Conservation (phyloP, 2,113 vertebrate genomes). For the Bufo bufo region DNA sequence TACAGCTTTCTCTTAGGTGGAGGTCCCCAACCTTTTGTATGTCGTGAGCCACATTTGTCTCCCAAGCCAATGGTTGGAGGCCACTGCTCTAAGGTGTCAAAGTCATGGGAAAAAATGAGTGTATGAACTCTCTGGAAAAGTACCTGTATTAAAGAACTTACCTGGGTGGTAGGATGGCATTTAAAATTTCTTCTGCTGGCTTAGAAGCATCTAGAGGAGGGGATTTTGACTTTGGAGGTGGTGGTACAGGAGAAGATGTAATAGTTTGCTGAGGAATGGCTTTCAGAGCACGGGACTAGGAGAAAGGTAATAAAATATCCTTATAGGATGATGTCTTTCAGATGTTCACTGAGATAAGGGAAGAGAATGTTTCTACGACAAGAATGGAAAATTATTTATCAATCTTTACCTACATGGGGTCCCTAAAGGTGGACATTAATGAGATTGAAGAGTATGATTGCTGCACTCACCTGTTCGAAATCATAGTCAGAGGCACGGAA, state of each 20-base stretch:
- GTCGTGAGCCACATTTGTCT: too few relatives aligned
- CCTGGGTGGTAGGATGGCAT: slow-evolving; percentile 89
- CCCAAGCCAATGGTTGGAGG: too few relatives aligned
- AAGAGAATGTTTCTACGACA: too few relatives aligned
- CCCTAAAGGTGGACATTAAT: too few relatives aligned
- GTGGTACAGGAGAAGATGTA: slow-evolving; percentile 68
- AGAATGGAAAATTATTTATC: not conserved
- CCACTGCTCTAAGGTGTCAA: not conserved
- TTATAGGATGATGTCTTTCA: not conserved
- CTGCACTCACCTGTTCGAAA: too few relatives aligned
- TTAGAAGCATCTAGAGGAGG: slow-evolving; percentile 65
- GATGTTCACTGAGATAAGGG: too few relatives aligned
- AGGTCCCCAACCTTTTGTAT: too few relatives aligned
- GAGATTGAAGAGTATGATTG: too few relatives aligned
- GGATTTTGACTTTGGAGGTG: slow-evolving; percentile 75
- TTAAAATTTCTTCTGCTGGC: slow-evolving; percentile 84
- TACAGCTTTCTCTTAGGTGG: too few relatives aligned
- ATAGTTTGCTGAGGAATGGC: slow-evolving; percentile 66
- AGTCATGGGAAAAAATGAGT: not conserved
- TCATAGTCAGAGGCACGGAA: too few relatives aligned
- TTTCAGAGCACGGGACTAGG: slow-evolving; percentile 75
- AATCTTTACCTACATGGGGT: too few relatives aligned
- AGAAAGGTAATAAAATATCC: slow-evolving; percentile 8
- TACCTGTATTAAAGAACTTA: slow-evolving; percentile 61
- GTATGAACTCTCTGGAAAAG: not conserved